These are phyloP conservation scores for Pedicia rivosa DNA, from an alignment of 2,888 invertebrate genomes.

Conservation along the genomic window DNA sequence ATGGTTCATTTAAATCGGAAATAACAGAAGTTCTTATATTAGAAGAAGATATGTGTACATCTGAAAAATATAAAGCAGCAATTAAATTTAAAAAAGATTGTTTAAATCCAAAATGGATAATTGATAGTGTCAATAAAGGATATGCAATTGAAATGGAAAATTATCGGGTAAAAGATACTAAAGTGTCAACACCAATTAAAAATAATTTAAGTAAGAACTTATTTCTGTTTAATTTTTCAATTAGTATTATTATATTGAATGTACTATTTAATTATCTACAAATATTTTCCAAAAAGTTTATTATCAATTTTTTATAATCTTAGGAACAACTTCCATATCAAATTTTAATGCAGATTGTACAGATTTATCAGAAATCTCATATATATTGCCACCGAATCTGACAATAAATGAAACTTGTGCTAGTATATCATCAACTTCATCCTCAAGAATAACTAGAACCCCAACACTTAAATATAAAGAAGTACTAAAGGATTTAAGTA, in stretches of 20 bases:
- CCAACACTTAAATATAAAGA: slow-evolving; percentile 12
- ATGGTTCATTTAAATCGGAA: slow-evolving; percentile 28
- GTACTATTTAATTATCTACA: too few species aligned
- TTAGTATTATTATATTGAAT: too few species aligned
- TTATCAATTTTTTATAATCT: too few species aligned
- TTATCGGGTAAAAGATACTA: slow-evolving; percentile 38
- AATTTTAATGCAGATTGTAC: slow-evolving; percentile 20
- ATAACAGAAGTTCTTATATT: slow-evolving; percentile 24
- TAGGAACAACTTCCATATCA: too few species aligned
- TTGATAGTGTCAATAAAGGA: slow-evolving; percentile 56
- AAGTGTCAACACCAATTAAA: slow-evolving; percentile 56
- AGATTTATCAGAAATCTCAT: slow-evolving; percentile 23
- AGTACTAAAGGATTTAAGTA: slow-evolving; percentile 34
- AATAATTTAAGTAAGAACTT: slow-evolving; percentile 13
- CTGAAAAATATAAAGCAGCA: slow-evolving; percentile 27
- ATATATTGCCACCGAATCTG: neutral
- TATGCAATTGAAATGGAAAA: slow-evolving; percentile 45
- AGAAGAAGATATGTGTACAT: slow-evolving; percentile 22
- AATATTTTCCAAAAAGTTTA: too few species aligned
- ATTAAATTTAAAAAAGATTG: slow-evolving; percentile 35
- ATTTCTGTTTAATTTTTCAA: too few species aligned
- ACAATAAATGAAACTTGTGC: slow-evolving; percentile 11
- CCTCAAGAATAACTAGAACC: neutral
- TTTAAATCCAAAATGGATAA: slow-evolving; percentile 62
- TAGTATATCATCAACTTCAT: neutral